Evolutionary conservation across 2,797 vertebrate genomes (phyloP), one percentile per base, ranked within the genome.

Genomic region (Stomatorhinus walkeri): DNA sequence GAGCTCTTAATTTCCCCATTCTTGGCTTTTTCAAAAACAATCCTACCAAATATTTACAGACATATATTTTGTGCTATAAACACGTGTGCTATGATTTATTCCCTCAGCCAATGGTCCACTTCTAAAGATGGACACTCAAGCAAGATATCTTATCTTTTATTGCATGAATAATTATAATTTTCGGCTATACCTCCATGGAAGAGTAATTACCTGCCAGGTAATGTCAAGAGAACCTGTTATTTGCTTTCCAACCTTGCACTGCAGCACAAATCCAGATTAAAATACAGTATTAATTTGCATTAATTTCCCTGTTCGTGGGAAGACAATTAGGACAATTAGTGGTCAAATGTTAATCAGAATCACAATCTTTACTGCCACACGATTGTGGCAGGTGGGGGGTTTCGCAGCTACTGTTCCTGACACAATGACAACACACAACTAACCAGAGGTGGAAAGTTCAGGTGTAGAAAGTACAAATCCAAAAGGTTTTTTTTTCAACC

Each of bases 41-140:
- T 88, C n/a, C 91, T 91, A 92, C 88, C 90, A 93, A 93, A 94
- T 93, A 94, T 94, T 95, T 93, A 94, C 90, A 90, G 90, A 81
- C 87, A 91, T 91, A 90, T 88, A 90, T 94, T 92, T 90, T 91
- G 14, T 92, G 91, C 93, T 92, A 91, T 92, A 93, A 94, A 94
- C 93, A 87, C 87, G 90, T 88, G 90, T 89, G 90, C 88, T 90
- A 79, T 91, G 91, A 92, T 94, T 94, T 91, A 94, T 95, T 95
- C 93, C 92, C 93, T 93, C 92, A 94, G 94, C 94, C 93, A 87
- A 83, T 90, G 93, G 91, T 93, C 68, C 84, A 68, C 92, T 94
- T 76, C 93, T 91, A 68, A 87, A 87, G 61, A 88, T 16, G 56
- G 81, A 88, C 88, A 81, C 79, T 87, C 36, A 6, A 93, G 93